Evolutionary conservation across 2,113 vertebrate genomes (phyloP).

Genomic region (Dasyornis broadbenti): DNA sequence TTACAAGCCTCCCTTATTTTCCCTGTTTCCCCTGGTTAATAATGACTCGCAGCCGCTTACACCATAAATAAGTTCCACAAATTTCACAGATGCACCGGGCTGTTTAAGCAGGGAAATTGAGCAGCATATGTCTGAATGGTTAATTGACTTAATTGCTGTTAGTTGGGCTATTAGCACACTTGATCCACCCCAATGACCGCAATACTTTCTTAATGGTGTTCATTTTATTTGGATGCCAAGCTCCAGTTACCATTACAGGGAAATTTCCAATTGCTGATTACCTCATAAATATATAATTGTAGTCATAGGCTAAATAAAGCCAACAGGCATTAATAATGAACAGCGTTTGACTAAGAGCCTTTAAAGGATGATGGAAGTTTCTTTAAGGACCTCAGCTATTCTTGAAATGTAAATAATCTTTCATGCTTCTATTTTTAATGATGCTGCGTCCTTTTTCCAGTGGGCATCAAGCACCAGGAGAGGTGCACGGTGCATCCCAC

Average conservation of each 20-base stretch:
- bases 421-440: conserved; percentile 69
- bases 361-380: conserved; percentile 44
- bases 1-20: conserved; percentile 42
- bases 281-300: conserved; percentile 82
- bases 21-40: conserved; percentile 45
- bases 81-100: conserved; percentile 69
- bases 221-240: conserved; percentile 75
- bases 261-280: conserved; percentile 83
- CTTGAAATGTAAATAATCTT: conserved; percentile 70
- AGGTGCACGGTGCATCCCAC: not conserved
- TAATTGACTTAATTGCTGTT: conserved; percentile 86
- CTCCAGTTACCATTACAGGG: conserved; percentile 84
- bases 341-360: conserved; percentile 52
- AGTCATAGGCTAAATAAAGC: conserved; percentile 76
- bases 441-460: conserved; percentile 14
- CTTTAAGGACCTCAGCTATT: conserved; percentile 60
- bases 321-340: conserved; percentile 76
- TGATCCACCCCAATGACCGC: conserved; percentile 80
- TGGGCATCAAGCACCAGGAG: not conserved
- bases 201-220: conserved; percentile 74
- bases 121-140: conserved; percentile 80
- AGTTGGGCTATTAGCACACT: conserved; percentile 80
- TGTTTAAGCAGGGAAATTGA: conserved; percentile 72
- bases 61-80: conserved; percentile 62
- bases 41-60: conserved; percentile 28